Evolutionary conservation across 2,113 vertebrate species (phyloP).

Genomic region (Phylloscopus trochilus): DNA sequence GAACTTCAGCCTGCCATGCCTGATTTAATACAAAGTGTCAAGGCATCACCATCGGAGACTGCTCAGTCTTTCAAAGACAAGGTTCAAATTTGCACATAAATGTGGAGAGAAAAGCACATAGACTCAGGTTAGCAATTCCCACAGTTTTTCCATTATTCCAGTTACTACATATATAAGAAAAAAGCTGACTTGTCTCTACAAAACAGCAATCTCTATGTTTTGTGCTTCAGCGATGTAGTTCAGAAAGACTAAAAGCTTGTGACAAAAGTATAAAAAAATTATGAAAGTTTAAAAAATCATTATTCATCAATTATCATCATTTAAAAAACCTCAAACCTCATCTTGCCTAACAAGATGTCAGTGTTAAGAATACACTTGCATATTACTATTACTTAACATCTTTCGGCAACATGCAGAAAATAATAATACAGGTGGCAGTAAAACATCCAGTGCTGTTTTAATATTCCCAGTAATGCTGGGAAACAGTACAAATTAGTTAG

Average conservation of each 20-base stretch:
- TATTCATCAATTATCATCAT: slow-evolving; percentile 18
- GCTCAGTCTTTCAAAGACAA: background rate
- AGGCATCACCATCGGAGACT: background rate
- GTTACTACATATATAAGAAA: background rate
- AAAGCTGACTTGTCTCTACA: background rate
- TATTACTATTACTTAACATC: slow-evolving; percentile 56
- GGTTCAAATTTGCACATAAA: background rate
- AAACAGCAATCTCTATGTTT: background rate
- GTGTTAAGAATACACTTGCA: slow-evolving; percentile 59
- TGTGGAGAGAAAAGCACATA: background rate
- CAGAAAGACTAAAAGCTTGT: slow-evolving; percentile 60
- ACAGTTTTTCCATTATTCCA: background rate
- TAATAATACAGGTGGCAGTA: slow-evolving; percentile 21
- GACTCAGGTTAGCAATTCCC: background rate
- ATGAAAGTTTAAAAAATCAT: slow-evolving; percentile 26
- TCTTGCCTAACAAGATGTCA: slow-evolving; percentile 46
- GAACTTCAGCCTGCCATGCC: background rate
- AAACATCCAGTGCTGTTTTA: slow-evolving; percentile 27
- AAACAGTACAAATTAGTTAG: slow-evolving; percentile 68
- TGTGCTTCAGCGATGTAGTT: slow-evolving; percentile 63
- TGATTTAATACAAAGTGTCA: slow-evolving; percentile 62
- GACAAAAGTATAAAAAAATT: slow-evolving; percentile 43
- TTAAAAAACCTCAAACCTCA: slow-evolving; percentile 19
- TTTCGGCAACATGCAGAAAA: slow-evolving; percentile 48
- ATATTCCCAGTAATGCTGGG: slow-evolving; percentile 60